phyloP scores from a whole-genome alignment of 2,797 vertebrate species.

The Pseudochromis fuscus region DNA sequence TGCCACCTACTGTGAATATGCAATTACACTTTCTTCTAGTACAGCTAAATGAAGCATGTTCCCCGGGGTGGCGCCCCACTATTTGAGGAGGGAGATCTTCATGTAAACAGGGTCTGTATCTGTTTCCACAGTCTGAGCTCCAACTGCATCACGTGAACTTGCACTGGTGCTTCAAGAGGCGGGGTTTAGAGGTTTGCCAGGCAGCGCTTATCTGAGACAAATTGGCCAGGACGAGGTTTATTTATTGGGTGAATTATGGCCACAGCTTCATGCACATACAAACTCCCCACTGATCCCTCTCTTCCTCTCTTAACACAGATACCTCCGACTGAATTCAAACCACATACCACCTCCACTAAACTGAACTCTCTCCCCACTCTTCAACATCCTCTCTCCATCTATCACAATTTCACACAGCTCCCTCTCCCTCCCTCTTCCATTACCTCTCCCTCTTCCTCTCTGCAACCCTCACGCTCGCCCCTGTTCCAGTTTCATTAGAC shows the following conservation, averaged over 20 bases:
- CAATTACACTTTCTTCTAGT: too few species aligned
- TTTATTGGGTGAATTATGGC: conserved; percentile 68
- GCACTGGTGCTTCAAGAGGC: conserved; percentile 55
- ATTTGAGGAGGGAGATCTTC: too few species aligned
- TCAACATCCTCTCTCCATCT: conserved; percentile 32
- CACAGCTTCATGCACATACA: conserved; percentile 7
- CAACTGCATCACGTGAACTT: conserved; percentile 55
- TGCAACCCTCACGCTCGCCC: conserved; percentile 21
- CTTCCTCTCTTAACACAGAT: conserved; percentile 4
- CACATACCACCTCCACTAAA: conserved; percentile 9
- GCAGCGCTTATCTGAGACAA: conserved; percentile 71
- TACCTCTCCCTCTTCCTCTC: conserved; percentile 12
- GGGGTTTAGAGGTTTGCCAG: conserved; percentile 60
- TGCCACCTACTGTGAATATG: too few species aligned
- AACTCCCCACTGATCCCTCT: conserved; percentile 5
- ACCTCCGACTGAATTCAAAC: conserved; percentile 20
- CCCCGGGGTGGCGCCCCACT: too few species aligned
- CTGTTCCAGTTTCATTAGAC: conserved; percentile 59
- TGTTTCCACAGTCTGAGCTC: conserved; percentile 34
- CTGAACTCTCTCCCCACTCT: conserved; percentile 35
- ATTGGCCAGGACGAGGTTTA: conserved; percentile 70
- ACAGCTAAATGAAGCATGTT: too few species aligned
- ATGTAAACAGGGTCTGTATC: too few species aligned
- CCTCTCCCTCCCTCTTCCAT: neutral
- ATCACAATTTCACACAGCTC: conserved; percentile 40